Evolutionary conservation across 2,888 invertebrate species (phyloP), one percentile per base, ranked within the genome.

Genomic region (Entomobrya multifasciata): DNA sequence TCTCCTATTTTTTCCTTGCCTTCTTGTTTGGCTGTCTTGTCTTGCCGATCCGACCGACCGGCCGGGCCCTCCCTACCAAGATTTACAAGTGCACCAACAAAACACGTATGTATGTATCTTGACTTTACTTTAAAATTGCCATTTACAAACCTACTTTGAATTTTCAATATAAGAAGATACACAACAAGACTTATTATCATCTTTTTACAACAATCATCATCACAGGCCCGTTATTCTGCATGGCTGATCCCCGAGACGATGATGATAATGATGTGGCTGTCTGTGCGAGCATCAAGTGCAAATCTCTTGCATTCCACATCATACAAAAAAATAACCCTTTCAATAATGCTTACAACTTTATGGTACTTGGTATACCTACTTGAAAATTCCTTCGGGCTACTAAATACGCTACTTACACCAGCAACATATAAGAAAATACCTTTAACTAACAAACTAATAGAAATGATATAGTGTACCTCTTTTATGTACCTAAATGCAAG

Each of bases 211-310:
- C 4, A 60, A 60, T 27, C 27, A 15, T 22, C 47, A 72, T 62
- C 27, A 25, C 52, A 74, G 74, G 52, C 27, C 74, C 74, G 74
- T 74, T 74, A 74, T 52, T 74, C 52, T 17, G 52, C 49, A 62
- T 36, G 62, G 62, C 62, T 36, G 30, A 62, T 62, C 36, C 62
- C 62, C 36, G 62, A n/a, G n/a, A n/a, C n/a, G n/a, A 27, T 30
- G 30, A 2, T 62, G n/a, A 15, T 8, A 15, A 11, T 60, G 60
- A 36, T 36, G 36, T 8, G 4, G 8, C 27, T 57, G 22, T 22
- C 57, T 57, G 22, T 57, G 57, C 22, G n/a, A 10, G 20, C 55
- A 55, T 2, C n/a, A 55, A 22, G 11, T 27, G 27, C 60, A 49
- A 49, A 49, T 49, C 49, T 49, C 13, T 49, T 49, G 15, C n/a